Percentiles rank a stretch among this genome's conserved stretches.
These are phyloP conservation scores for Pituophis catenifer DNA, from an alignment of 2,113 vertebrate genomes.

Conservation along the genomic window DNA sequence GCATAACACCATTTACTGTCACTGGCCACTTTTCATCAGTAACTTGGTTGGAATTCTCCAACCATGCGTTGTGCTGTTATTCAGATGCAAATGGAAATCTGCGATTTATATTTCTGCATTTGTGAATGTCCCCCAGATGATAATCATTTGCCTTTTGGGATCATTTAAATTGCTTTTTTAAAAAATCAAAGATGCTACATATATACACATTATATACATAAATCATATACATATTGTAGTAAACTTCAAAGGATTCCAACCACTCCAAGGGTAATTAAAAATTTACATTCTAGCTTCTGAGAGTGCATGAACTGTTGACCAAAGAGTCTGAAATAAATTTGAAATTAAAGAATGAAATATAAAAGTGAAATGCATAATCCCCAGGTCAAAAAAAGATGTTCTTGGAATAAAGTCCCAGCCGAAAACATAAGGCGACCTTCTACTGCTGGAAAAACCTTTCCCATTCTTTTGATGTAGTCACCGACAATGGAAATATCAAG, in stretches of 20 bases:
- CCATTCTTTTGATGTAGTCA: constrained; percentile 77
- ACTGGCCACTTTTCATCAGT: background rate
- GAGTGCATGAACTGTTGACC: background rate
- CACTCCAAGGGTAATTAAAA: background rate
- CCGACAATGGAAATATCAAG: constrained; percentile 79
- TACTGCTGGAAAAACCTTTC: constrained; percentile 78
- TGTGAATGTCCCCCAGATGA: background rate
- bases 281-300: background rate
- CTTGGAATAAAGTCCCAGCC: constrained; percentile 44
- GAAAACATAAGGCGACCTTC: constrained; percentile 84
- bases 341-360: constrained; percentile 16
- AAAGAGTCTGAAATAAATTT: background rate
- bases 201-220: background rate
- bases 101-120: background rate
- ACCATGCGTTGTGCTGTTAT: background rate
- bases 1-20: background rate
- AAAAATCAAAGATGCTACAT: background rate
- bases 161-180: background rate
- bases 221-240: background rate
- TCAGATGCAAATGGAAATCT: background rate
- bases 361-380: constrained; percentile 30
- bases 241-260: background rate
- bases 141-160: background rate
- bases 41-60: background rate
- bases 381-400: constrained; percentile 52